Base-by-base conservation (phyloP, 2,113 vertebrate genomes). In the Ariopsis seemanni region DNA sequence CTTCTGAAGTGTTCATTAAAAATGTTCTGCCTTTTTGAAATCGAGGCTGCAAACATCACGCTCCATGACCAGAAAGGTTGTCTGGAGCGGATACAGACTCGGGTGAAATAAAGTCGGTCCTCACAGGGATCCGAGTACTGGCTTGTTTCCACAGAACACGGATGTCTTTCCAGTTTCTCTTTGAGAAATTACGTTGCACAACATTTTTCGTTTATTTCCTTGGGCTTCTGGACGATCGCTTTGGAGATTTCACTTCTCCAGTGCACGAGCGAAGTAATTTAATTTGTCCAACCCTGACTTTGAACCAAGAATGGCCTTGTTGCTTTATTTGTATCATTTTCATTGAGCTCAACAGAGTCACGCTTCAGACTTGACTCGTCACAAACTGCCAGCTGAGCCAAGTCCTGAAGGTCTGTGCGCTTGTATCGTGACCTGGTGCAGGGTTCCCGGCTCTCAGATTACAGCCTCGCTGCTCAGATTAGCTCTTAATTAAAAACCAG, bases 401-500 rank as follows among this genome's bases (percentile, higher is more conserved):
- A 15, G 69, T 85, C 25, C 11, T 10, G 2, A 5, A 85, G 83
- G 53, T 72, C 22, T 60, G 83, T 15, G 30, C 12, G n/a, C 30
- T 55, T 14, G 50, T 22, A 25, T 25, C 52, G n/a, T 57, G 34
- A 60, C 69, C 15, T n/a, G 53, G 34, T 17, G 53, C 14, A 6
- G 20, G 34, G 69, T 58, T n/a, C 20, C 34, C 9, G 18, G 18
- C 27, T 65, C 17, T 62, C 17, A 25, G 62, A 78, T 90, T 88
- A 86, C 65, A 72, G 60, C 57, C 67, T 80, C 53, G 58, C 27
- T 7, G 27, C 82, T 25, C 77, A 30, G 27, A 86, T 82, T 48
- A 53, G n/a, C 65, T 84, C 69, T 90, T 90, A 90, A 88, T 88
- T 86, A 88, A 78, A 87, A 87, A 72, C 25, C 25, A 53, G n/a